Percentiles rank a stretch among this genome's conserved stretches.
Evolutionary conservation across 2,113 vertebrate species (phyloP).

Genomic region (Sapajus apella): DNA sequence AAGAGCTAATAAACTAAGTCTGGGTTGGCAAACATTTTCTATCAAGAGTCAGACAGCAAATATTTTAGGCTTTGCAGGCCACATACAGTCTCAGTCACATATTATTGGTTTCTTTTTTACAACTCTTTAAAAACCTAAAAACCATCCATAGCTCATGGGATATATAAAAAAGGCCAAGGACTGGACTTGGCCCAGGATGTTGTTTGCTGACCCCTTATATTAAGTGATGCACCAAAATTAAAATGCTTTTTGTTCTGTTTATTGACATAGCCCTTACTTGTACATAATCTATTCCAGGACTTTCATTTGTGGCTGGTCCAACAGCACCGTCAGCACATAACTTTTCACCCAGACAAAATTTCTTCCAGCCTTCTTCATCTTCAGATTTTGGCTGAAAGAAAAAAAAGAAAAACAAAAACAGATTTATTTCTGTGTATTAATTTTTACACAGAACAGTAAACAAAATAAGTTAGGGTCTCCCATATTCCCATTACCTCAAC

Average conservation of each 20-base stretch:
- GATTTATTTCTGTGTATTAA: constrained; percentile 16
- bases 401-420: background rate
- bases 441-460: background rate
- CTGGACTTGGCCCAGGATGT: background rate
- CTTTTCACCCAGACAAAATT: constrained; percentile 94
- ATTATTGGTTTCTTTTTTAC: background rate
- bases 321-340: constrained; percentile 83
- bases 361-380: constrained; percentile 97
- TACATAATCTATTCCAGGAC: constrained; percentile 91
- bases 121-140: background rate
- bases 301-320: constrained; percentile 77
- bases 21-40: background rate
- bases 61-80: background rate
- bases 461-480: background rate
- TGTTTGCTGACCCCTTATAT: background rate
- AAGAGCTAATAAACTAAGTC: background rate
- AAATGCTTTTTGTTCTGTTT: background rate
- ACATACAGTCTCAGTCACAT: background rate
- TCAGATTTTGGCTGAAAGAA: constrained; percentile 88
- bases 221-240: background rate
- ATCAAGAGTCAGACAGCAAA: background rate
- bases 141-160: background rate
- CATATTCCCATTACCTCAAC: background rate
- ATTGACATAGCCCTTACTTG: constrained; percentile 84
- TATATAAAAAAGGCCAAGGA: background rate